Conservation (phyloP, 2,797 vertebrate species). For the Semotilus atromaculatus region DNA sequence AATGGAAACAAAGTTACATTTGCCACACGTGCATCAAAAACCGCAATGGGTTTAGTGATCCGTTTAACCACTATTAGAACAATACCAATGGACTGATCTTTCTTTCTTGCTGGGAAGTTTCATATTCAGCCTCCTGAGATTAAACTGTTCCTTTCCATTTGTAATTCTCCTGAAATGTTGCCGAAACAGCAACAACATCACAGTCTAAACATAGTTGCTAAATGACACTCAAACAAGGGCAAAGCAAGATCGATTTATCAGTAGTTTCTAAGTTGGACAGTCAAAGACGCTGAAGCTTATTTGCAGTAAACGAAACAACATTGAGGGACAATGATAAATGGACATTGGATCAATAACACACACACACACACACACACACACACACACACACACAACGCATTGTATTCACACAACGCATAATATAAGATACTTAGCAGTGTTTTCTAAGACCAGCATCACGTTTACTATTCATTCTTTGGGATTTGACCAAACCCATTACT, state of each 20-base stretch:
- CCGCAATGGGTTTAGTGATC: background rate
- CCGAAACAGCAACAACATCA: background rate
- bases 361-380: background rate
- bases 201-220: slow-evolving; percentile 5
- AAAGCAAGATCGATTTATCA: background rate
- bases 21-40: no score
- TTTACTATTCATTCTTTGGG: background rate
- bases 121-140: background rate
- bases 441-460: background rate
- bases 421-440: background rate
- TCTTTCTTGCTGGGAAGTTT: background rate
- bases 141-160: background rate
- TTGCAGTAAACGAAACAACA: background rate
- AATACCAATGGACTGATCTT: background rate
- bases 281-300: slow-evolving; percentile 22
- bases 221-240: slow-evolving; percentile 2
- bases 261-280: background rate
- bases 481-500: background rate
- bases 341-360: slow-evolving; percentile 13
- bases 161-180: background rate
- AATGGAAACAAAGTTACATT: background rate
- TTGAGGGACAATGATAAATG: background rate
- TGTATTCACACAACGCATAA: background rate
- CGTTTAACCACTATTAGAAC: background rate
- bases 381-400: slow-evolving; percentile 11